These are phyloP conservation scores for Psilopogon haemacephalus DNA, from an alignment of 2,113 vertebrate species.

Conservation along the genomic window DNA sequence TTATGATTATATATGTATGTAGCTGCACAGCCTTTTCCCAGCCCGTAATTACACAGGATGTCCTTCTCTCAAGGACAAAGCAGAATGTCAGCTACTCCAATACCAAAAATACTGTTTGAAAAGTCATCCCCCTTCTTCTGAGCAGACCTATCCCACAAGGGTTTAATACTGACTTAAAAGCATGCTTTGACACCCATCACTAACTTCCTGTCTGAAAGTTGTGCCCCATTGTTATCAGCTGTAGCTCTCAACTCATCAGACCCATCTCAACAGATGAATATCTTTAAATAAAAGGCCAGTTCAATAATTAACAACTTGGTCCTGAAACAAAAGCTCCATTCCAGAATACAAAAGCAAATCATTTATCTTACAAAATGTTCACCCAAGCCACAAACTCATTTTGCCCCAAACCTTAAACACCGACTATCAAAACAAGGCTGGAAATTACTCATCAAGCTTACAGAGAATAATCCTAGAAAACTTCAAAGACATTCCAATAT, in stretches of 20 bases:
- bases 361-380: background rate
- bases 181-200: background rate
- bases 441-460: background rate
- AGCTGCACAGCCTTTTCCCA: background rate
- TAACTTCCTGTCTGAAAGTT: background rate
- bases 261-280: background rate
- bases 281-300: background rate
- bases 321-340: background rate
- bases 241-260: background rate
- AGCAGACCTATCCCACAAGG: background rate
- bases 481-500: background rate
- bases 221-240: background rate
- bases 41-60: background rate
- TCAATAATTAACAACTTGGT: background rate
- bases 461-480: background rate
- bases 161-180: background rate
- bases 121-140: background rate
- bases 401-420: background rate
- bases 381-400: background rate
- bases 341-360: background rate
- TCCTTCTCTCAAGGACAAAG: background rate
- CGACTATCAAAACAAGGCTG: background rate
- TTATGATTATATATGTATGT: background rate
- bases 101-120: background rate
- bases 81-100: background rate